Evolutionary conservation across 2,113 vertebrate species (phyloP), one percentile per base, ranked within the genome.

Genomic region (Ptilonorhynchus violaceus): DNA sequence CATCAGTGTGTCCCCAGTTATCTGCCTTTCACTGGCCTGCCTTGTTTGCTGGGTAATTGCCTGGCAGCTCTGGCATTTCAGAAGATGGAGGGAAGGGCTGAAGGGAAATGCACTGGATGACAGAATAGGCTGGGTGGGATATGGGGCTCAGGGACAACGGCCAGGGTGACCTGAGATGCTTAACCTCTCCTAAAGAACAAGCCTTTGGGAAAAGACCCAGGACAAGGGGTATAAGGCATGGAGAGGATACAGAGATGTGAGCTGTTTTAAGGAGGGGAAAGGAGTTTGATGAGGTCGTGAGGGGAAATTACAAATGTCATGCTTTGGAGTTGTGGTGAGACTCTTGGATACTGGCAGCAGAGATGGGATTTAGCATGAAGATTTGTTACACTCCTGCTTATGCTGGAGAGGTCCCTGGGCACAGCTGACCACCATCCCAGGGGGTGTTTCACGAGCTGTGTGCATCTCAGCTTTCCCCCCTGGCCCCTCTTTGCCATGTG

Each of bases 31-130:
- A 42, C 39, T 58, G 67, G 27, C 42, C 67, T 86, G 83, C 44
- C 60, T 59, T 39, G 44, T 41, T 33, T 5, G 1, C 39, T 3
- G 23, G 49, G 69, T 79, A 82, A 85, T 93, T 90, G 41, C 70
- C 83, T 2, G 13, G 79, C 83, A 86, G 62, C 67, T 88, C 30
- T 90, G 94, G 82, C 88, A 88, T 93, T 90, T 85, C 85, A 66
- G 92, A 83, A 88, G 75, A 90, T 83, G 50, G 78, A 90, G 73
- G 22, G 77, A n/a, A n/a, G n/a, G 75, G 68, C 58, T 1, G 0
- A 76, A 95, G 63, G 75, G 67, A 92, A 94, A 88, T 72, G 58
- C 49, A 2, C 24, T 2, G 5, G 66, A 27, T 59, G 62, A 46
- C 0, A 9, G 67, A 47, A 27, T 24, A 91, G 75, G 53, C 28